Evolutionary conservation across 1,140 invertebrate species (phyloP).

Genomic region (Littorina saxatilis): DNA sequence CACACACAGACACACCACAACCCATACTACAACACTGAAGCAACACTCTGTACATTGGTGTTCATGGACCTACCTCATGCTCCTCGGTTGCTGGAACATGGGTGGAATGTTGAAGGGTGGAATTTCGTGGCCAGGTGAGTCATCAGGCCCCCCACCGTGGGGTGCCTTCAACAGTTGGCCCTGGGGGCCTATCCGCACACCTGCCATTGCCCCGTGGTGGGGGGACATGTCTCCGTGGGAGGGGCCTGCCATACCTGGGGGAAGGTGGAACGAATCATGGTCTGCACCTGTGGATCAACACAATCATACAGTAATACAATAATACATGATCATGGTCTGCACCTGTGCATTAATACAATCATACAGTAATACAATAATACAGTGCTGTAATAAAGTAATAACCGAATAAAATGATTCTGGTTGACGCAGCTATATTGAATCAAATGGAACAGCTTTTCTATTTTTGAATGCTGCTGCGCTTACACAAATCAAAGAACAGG

Average conservation of each 20-base stretch:
- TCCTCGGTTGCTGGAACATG: neutral
- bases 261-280: conserved; percentile 37
- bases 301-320: neutral
- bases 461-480: no score
- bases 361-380: neutral
- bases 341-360: neutral
- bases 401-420: no score
- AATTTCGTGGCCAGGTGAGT: conserved; percentile 15
- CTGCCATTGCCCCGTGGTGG: neutral
- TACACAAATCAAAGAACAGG: no score
- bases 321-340: conserved; percentile 29
- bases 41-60: no score
- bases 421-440: no score
- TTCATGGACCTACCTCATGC: no score
- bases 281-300: conserved; percentile 9
- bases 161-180: conserved; percentile 1
- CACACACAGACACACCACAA: neutral
- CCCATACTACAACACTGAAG: no score
- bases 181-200: conserved; percentile 17
- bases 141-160: neutral
- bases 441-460: no score
- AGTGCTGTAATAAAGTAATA: neutral
- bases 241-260: conserved; percentile 34
- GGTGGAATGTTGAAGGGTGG: conserved; percentile 30
- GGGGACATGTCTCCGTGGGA: conserved; percentile 31